Percentiles rank a stretch among this genome's conserved stretches.
Evolutionary conservation across 2,113 vertebrate species (phyloP).

Genomic region (Galemys pyrenaicus): DNA sequence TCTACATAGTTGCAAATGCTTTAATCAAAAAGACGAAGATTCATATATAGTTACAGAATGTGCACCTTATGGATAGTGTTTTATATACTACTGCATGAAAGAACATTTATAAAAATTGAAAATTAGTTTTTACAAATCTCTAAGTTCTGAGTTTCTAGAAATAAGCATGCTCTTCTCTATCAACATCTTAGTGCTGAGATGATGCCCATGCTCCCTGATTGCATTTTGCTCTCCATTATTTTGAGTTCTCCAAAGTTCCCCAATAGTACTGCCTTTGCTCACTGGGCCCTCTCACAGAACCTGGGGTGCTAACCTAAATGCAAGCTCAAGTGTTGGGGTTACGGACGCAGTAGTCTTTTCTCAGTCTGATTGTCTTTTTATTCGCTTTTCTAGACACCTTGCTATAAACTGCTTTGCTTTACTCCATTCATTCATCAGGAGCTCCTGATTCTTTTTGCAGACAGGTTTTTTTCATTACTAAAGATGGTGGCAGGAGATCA

Average conservation of each 20-base stretch:
- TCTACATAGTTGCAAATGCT: neutral
- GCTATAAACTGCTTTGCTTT: neutral
- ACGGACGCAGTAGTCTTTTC: neutral
- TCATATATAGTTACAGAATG: neutral
- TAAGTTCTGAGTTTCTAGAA: neutral
- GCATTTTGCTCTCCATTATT: neutral
- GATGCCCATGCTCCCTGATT: neutral
- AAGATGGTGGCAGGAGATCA: neutral
- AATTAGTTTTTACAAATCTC: neutral
- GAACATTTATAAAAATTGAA: neutral
- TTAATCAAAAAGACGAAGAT: neutral
- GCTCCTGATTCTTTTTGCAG: neutral
- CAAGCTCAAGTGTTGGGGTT: neutral
- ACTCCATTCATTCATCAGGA: neutral
- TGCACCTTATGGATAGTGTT: neutral
- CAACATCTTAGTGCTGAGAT: neutral
- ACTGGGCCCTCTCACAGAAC: neutral
- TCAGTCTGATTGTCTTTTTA: neutral
- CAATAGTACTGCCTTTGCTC: neutral
- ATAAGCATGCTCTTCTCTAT: neutral
- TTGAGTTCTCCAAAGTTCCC: neutral
- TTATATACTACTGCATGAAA: neutral
- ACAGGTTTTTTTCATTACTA: neutral
- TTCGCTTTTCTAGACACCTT: neutral
- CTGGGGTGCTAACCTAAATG: no score